Conservation (phyloP, 1,140 invertebrate genomes). For the Carposina sasakii region DNA sequence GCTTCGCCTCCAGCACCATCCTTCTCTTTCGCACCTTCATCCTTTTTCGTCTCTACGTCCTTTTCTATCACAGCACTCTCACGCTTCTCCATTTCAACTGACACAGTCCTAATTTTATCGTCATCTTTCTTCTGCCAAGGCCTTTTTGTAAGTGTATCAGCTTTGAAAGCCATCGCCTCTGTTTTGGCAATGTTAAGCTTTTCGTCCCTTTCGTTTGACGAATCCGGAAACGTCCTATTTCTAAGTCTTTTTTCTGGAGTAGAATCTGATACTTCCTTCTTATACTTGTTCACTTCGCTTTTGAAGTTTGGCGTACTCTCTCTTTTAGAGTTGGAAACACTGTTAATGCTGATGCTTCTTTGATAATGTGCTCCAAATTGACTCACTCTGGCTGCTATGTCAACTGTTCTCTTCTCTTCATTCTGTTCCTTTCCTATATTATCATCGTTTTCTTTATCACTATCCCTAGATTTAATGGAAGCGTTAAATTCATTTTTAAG, state of each 20-base stretch:
- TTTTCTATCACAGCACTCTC: constrained; percentile 65
- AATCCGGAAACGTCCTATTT: constrained; percentile 68
- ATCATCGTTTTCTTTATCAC: constrained; percentile 79
- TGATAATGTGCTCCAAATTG: constrained; percentile 61
- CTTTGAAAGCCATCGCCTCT: constrained; percentile 59
- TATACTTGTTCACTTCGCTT: constrained; percentile 63
- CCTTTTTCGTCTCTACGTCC: constrained; percentile 44
- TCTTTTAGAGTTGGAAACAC: constrained; percentile 50
- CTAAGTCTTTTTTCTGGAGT: constrained; percentile 67
- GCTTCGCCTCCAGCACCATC: constrained; percentile 44
- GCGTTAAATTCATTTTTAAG: constrained; percentile 67
- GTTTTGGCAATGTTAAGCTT: constrained; percentile 59
- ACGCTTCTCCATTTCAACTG: constrained; percentile 43
- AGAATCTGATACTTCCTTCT: constrained; percentile 68
- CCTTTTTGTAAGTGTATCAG: constrained; percentile 60
- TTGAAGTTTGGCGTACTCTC: constrained; percentile 52
- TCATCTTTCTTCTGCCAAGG: constrained; percentile 57
- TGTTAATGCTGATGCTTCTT: constrained; percentile 59
- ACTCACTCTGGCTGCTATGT: constrained; percentile 59
- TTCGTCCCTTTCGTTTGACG: constrained; percentile 62
- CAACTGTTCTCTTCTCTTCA: constrained; percentile 57
- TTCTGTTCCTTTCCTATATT: constrained; percentile 36
- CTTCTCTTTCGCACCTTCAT: constrained; percentile 44
- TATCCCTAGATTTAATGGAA: constrained; percentile 74
- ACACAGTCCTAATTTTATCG: constrained; percentile 40